Percentiles rank a stretch among this genome's conserved stretches.
Evolutionary conservation across 2,797 vertebrate species (phyloP).

Genomic region (Taenioides sp.): DNA sequence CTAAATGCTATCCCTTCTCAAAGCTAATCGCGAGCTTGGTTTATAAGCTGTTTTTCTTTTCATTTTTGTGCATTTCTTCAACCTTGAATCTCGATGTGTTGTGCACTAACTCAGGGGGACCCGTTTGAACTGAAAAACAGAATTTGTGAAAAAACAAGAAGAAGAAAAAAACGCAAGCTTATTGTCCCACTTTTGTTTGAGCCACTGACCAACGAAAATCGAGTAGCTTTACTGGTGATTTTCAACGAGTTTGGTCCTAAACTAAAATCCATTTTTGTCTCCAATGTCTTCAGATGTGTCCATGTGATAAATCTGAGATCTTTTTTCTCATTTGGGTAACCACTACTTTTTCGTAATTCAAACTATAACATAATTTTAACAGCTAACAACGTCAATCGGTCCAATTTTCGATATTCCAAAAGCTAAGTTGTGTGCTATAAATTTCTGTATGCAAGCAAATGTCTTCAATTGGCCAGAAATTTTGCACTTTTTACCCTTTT

Average conservation of each 20-base stretch:
- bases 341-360: constrained; percentile 62
- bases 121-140: constrained; percentile 70
- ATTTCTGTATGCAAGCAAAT: background rate
- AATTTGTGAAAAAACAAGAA: constrained; percentile 45
- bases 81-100: constrained; percentile 55
- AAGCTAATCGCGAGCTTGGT: constrained; percentile 75
- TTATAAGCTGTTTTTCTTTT: constrained; percentile 54
- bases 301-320: constrained; percentile 46
- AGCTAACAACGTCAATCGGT: background rate
- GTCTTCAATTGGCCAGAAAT: background rate
- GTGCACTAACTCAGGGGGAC: constrained; percentile 83
- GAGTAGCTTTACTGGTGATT: constrained; percentile 61
- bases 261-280: constrained; percentile 39
- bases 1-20: constrained; percentile 36
- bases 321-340: constrained; percentile 45
- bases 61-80: constrained; percentile 65
- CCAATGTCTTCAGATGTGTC: constrained; percentile 31
- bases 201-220: constrained; percentile 60
- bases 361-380: background rate
- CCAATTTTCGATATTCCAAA: background rate
- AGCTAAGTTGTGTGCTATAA: background rate
- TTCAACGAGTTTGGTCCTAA: constrained; percentile 41
- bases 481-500: background rate
- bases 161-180: constrained; percentile 8
- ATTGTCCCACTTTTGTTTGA: constrained; percentile 53